Conservation (phyloP, 2,797 vertebrate genomes). For the Macropus fuliginosus region DNA sequence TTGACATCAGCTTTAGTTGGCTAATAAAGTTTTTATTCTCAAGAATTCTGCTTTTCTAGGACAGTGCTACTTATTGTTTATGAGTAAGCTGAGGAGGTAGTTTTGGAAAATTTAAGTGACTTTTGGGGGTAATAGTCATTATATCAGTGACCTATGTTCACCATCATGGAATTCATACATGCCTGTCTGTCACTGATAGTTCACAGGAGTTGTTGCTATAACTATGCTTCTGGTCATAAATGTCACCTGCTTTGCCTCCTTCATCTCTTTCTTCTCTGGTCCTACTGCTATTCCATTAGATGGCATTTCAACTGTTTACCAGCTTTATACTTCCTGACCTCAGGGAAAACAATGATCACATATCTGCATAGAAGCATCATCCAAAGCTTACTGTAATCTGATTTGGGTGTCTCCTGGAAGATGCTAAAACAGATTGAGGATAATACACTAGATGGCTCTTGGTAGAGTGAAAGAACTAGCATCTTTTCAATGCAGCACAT, state of each 20-base stretch:
- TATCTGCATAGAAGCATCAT: constrained; percentile 21
- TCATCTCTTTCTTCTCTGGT: constrained; percentile 20
- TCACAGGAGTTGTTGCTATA: constrained; percentile 38
- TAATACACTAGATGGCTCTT: not conserved
- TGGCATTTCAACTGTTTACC: not conserved
- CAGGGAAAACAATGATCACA: constrained; percentile 3
- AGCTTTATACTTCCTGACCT: not conserved
- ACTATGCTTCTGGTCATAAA: constrained; percentile 48
- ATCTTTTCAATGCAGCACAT: not conserved
- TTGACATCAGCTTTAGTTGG: constrained; percentile 52
- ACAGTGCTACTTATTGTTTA: constrained; percentile 34
- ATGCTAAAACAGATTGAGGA: constrained; percentile 8
- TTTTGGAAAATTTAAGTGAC: constrained; percentile 71
- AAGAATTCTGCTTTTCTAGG: not conserved
- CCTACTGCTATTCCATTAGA: not conserved
- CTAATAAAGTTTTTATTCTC: constrained; percentile 63
- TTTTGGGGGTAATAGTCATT: constrained; percentile 64
- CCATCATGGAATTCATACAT: constrained; percentile 29
- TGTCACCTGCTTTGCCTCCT: not conserved
- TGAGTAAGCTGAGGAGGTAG: constrained; percentile 66
- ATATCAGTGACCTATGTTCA: constrained; percentile 29
- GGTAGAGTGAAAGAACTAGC: not conserved
- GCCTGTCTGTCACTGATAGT: not conserved
- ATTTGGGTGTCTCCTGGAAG: constrained; percentile 27
- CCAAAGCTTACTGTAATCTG: not conserved